Conservation (phyloP, 2,113 vertebrate genomes). For the Misgurnus mizolepis region DNA sequence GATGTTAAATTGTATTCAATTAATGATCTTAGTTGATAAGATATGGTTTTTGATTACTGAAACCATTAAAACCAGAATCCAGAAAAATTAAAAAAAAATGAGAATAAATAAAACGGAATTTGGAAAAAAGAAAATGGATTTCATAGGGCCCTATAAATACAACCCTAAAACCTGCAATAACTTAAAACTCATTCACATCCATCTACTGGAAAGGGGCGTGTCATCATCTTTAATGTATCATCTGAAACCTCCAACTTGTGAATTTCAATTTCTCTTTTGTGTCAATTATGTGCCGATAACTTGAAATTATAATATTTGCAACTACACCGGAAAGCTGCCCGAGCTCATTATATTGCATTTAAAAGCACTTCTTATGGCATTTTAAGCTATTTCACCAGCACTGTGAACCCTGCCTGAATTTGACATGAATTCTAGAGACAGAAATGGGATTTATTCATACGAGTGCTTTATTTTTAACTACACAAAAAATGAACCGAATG, state of each 20-base stretch:
- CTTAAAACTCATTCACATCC: not conserved
- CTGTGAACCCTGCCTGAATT: not conserved
- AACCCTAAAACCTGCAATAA: too few relatives aligned
- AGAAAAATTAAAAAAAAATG: too few relatives aligned
- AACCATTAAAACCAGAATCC: too few relatives aligned
- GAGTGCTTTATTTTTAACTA: slow-evolving; percentile 34
- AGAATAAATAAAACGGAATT: too few relatives aligned
- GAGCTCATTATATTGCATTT: not conserved
- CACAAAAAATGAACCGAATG: not conserved
- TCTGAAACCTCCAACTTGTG: not conserved
- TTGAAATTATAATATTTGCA: not conserved
- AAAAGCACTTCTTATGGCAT: not conserved
- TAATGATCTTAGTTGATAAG: too few relatives aligned
- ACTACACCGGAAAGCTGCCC: not conserved
- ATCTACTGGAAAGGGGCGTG: not conserved
- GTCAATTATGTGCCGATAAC: not conserved
- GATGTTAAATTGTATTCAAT: too few relatives aligned
- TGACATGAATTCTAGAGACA: not conserved
- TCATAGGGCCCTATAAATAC: too few relatives aligned
- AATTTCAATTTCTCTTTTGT: not conserved
- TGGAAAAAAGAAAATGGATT: too few relatives aligned
- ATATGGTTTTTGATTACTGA: too few relatives aligned
- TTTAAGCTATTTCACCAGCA: not conserved
- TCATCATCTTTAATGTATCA: not conserved
- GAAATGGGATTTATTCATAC: slow-evolving; percentile 18